Evolutionary conservation across 37 sponge, comb jelly and placozoan genomes (phyloP).

Genomic region (Mnemiopsis leidyi): DNA sequence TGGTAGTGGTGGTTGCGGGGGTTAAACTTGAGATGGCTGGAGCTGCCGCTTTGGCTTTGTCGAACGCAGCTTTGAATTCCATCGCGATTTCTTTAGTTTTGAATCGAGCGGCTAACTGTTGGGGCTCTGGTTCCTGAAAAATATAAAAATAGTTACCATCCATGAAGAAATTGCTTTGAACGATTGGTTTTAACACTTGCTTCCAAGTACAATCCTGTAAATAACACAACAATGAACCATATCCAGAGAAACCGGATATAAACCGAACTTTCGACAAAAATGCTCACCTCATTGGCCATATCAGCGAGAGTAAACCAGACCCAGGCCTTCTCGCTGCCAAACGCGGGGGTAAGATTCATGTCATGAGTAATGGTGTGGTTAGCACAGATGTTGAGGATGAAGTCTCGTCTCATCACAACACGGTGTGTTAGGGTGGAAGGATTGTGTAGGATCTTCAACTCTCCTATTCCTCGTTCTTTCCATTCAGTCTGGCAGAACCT

Average conservation of each 20-base stretch:
- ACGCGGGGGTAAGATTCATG: constrained; percentile 71
- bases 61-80: constrained; percentile 75
- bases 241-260: too few species aligned
- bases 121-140: constrained; percentile 66
- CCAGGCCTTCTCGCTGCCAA: constrained; percentile 71
- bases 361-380: constrained; percentile 81
- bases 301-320: constrained; percentile 83
- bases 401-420: constrained; percentile 87
- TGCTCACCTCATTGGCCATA: constrained; percentile 71
- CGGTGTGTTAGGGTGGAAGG: constrained; percentile 69
- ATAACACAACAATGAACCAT: too few species aligned
- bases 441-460: constrained; percentile 79
- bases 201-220: too few species aligned
- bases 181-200: too few species aligned
- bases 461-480: constrained; percentile 89
- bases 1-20: not conserved
- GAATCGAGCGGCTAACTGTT: constrained; percentile 80
- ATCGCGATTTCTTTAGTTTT: constrained; percentile 72
- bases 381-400: constrained; percentile 86
- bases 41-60: constrained; percentile 29
- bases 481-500: constrained; percentile 69
- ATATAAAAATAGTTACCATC: too few species aligned
- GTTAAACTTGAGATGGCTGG: not conserved
- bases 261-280: not conserved
- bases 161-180: not conserved